Percentiles rank a stretch among this genome's conserved stretches.
Conservation (phyloP, 2,113 vertebrate species). For the Cinclus cinclus region DNA sequence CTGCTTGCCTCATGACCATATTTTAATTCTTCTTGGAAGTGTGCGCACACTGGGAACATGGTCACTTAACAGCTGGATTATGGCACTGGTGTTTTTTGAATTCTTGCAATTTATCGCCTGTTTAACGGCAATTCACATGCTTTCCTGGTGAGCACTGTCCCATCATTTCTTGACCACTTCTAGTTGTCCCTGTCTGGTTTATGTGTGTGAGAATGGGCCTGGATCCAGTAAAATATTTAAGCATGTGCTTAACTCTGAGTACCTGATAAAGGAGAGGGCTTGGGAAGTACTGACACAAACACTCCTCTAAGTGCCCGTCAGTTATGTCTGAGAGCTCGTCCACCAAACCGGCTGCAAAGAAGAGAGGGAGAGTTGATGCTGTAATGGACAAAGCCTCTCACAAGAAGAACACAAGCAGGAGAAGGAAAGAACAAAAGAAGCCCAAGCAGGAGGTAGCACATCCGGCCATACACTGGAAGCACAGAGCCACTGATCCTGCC, state of each 20-base stretch:
- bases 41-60: background rate
- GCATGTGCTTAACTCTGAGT: slow-evolving; percentile 48
- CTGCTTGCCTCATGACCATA: background rate
- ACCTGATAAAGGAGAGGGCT: slow-evolving; percentile 52
- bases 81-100: background rate
- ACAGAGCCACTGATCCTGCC: background rate
- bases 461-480: background rate
- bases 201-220: slow-evolving; percentile 11
- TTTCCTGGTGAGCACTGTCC: background rate
- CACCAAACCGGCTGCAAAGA: background rate
- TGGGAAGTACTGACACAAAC: slow-evolving; percentile 45
- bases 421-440: background rate
- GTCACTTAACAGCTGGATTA: slow-evolving; percentile 40
- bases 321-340: background rate
- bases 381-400: background rate
- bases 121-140: background rate
- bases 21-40: slow-evolving; percentile 48
- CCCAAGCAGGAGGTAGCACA: background rate
- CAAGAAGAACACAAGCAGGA: background rate
- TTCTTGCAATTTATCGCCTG: background rate
- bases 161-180: background rate
- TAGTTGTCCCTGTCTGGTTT: background rate
- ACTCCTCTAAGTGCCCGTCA: background rate
- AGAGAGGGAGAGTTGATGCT: background rate
- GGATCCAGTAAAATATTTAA: slow-evolving; percentile 58